These are phyloP conservation scores for Nephrocerus scutellatus DNA, from an alignment of 2,888 invertebrate genomes.

Conservation along the genomic window DNA sequence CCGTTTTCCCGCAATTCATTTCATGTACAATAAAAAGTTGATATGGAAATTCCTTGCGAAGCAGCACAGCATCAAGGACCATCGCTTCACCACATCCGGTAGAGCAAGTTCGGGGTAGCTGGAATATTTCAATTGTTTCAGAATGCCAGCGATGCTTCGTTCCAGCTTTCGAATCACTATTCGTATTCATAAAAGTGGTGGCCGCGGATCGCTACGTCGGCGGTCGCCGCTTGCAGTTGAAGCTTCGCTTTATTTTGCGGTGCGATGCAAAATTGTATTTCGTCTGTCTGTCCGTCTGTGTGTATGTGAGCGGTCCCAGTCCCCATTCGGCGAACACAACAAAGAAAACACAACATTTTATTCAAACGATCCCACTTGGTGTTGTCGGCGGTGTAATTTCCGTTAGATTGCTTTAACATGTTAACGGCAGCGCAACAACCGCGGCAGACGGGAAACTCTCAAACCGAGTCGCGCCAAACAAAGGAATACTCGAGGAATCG, in stretches of 20 bases:
- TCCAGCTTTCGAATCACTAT: constrained; percentile 1
- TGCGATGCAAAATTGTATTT: neutral
- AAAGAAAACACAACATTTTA: constrained; percentile 8
- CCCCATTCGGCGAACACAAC: constrained; percentile 8
- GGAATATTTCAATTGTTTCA: constrained; percentile 22
- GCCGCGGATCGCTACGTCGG: constrained; percentile 15
- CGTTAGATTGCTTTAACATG: constrained; percentile 24
- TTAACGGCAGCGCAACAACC: too few species aligned
- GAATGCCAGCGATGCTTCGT: too few species aligned
- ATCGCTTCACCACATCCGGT: neutral
- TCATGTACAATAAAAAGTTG: constrained; percentile 14
- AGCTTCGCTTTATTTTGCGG: constrained; percentile 8
- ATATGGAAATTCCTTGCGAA: constrained; percentile 21
- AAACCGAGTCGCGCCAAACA: too few species aligned
- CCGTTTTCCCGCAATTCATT: too few species aligned
- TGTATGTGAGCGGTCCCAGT: constrained; percentile 12
- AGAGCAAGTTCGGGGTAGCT: too few species aligned
- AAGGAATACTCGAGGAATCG: constrained; percentile 17
- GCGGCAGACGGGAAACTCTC: too few species aligned
- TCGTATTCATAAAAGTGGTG: constrained; percentile 14
- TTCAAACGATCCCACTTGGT: constrained; percentile 20
- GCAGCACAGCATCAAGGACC: neutral
- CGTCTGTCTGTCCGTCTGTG: constrained; percentile 3
- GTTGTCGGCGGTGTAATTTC: constrained; percentile 22
- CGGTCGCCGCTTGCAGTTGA: constrained; percentile 19